Evolutionary conservation across 1,140 invertebrate species (phyloP), one percentile per base, ranked within the genome.

Genomic region (Semibalanus balanoides): DNA sequence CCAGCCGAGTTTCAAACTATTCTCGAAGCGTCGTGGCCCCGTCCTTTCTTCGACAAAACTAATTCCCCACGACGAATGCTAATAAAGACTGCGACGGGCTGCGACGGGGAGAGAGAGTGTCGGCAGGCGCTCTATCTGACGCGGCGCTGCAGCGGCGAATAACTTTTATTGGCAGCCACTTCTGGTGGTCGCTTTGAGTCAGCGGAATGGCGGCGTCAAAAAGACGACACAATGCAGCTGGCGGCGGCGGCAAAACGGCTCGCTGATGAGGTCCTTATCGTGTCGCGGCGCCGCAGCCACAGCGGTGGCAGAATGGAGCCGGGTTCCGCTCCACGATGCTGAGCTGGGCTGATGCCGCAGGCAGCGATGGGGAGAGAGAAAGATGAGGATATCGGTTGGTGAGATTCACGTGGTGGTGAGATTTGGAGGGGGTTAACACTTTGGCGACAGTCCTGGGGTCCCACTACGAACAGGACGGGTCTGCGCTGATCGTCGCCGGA

Each of bases 11-110:
- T 64, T 25, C 51, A 64, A 64, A 25, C 51, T 25, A 22, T 64
- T 64, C 51, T 22, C 11, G 1, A 11, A 25, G 51, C 51, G 51
- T 83, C 86, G 92, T 93, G 94, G 79, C 89, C 7, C 22, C 51
- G 51, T 64, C 51, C 51, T 64, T 64, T 64, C 51, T 64, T 64
- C 51, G 51, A 25, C 14, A 64, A 64, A 64, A 64, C 51, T 64
- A 64, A 64, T 64, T 64, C 22, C 51, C 22, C 51, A 64, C 51
- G 51, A 64, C 51, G 51, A 64, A 64, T 64, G 51, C 51, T 64
- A 64, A 64, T 64, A 64, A 64, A 64, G 35, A 40, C 35, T 40
- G 35, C 35, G 35, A 5, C 35, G n/a, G 35, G 35, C 35, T 40
- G 35, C 35, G 35, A 5, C 17, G 51, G 1, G 51, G 51, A 17